Evolutionary conservation across 1,140 invertebrate species (phyloP).

Genomic region (Hetaerina americana): DNA sequence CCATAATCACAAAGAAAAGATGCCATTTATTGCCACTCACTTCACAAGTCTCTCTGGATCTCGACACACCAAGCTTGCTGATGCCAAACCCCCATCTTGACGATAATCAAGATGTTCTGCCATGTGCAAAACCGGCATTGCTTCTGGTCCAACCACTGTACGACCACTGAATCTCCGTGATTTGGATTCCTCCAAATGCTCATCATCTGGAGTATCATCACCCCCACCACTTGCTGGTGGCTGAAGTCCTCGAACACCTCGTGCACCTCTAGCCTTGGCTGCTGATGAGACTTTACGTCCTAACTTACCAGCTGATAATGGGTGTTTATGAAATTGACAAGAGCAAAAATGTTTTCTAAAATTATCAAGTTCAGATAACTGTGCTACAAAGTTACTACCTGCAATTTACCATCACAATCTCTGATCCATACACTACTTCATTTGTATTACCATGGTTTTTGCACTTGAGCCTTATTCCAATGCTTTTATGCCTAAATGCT

Average conservation of each 20-base stretch:
- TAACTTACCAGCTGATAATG: background rate
- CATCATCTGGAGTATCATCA: background rate
- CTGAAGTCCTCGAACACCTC: background rate
- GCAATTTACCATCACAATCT: too few species aligned
- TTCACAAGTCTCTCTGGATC: slow-evolving; percentile 15
- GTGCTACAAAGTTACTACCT: too few species aligned
- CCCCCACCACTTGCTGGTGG: background rate
- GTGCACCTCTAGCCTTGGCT: background rate
- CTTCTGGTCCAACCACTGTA: slow-evolving; percentile 2
- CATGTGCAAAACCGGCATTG: slow-evolving; percentile 46
- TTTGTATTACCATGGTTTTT: too few species aligned
- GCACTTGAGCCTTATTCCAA: too few species aligned
- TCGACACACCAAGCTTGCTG: slow-evolving; percentile 43
- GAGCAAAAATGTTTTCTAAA: too few species aligned
- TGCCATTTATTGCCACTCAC: slow-evolving; percentile 8
- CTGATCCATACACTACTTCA: too few species aligned
- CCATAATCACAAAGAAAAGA: background rate
- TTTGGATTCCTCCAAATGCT: background rate
- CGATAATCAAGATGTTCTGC: slow-evolving; percentile 59
- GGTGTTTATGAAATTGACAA: too few species aligned
- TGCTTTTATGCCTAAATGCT: too few species aligned
- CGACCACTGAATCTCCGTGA: background rate
- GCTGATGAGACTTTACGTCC: background rate
- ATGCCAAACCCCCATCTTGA: slow-evolving; percentile 59
- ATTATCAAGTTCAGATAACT: too few species aligned